Base-by-base conservation (phyloP, 1,140 invertebrate genomes). In the Drosophila sp. region DNA sequence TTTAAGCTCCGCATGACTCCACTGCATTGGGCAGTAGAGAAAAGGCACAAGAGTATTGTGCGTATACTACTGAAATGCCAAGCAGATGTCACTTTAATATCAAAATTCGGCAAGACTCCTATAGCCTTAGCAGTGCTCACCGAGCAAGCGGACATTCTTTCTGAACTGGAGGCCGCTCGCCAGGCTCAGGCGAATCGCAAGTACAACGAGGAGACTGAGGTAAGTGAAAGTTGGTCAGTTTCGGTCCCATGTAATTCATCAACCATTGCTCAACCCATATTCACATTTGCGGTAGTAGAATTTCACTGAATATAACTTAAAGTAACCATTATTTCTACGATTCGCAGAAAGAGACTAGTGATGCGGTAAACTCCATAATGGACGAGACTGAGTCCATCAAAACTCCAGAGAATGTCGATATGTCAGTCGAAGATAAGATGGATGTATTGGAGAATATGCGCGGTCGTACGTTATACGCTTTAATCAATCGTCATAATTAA, bases 21-120 rank as follows among this genome's bases (percentile, higher is more conserved):
- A 32, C 93, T 99, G 27, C 98, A 99, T 93, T 99, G 98, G 98
- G 97, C 97, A 7, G 96, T 96, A 56, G 97, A 98, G 93, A 95
- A 96, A 76, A 94, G 95, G n/a, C 95, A 97, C 91, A 82, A 94
- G 33, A 93, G 94, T 55, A 95, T 96, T 44, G 96, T 96, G 33
- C 93, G 95, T 64, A 80, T 95, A 54, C 93, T 98, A 55, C 85
- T 98, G 2, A 93, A 94, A 62, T 92, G 95, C 82, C 96, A 96
- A 17, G 96, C 97, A 1, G 94, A 96, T 91, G 92, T 94, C 3
- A 93, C 93, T 68, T 91, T 93, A 57, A 92, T 93, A 47, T 97
- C 96, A 92, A 98, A 98, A 94, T 98, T 98, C 93, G 94, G 95
- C 44, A 96, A 96, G 91, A 96, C 96, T 1, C 96, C 97, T 29